Evolutionary conservation across 2,888 invertebrate genomes (phyloP).

Genomic region (Lypha dubia): DNA sequence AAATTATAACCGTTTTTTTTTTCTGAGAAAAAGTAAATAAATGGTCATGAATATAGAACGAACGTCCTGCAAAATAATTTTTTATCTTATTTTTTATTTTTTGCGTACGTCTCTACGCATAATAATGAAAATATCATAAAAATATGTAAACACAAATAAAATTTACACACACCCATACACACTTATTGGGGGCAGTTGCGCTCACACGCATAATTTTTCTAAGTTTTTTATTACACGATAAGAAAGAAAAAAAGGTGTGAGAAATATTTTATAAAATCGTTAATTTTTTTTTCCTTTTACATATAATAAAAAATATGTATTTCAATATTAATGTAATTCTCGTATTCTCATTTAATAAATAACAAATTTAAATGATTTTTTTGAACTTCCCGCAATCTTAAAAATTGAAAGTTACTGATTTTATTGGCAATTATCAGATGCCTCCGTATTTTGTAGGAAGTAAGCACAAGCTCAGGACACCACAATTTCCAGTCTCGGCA

Average conservation of each 20-base stretch:
- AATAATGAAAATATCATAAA: slow-evolving; percentile 71
- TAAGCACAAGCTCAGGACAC: too few relatives aligned
- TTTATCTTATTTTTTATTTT: slow-evolving; percentile 44
- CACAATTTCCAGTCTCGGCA: too few relatives aligned
- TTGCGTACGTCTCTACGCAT: slow-evolving; percentile 70
- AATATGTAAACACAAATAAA: slow-evolving; percentile 63
- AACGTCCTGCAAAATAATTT: slow-evolving; percentile 66
- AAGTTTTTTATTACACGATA: neutral
- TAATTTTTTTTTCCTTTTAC: neutral
- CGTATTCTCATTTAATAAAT: neutral
- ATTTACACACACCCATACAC: slow-evolving; percentile 22
- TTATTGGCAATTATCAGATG: too few relatives aligned
- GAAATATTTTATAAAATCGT: neutral
- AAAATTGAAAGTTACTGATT: too few relatives aligned
- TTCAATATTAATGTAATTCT: neutral
- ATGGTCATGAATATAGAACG: slow-evolving; percentile 71
- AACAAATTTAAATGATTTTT: neutral
- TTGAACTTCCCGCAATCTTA: too few relatives aligned
- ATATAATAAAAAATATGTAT: neutral
- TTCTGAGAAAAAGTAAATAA: slow-evolving; percentile 18
- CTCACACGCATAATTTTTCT: neutral
- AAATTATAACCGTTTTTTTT: slow-evolving; percentile 20
- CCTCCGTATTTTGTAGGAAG: too few relatives aligned
- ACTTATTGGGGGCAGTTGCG: neutral
- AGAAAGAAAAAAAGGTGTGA: neutral